Evolutionary conservation across 1,140 invertebrate genomes (phyloP).

Genomic region (Halesus radiatus): DNA sequence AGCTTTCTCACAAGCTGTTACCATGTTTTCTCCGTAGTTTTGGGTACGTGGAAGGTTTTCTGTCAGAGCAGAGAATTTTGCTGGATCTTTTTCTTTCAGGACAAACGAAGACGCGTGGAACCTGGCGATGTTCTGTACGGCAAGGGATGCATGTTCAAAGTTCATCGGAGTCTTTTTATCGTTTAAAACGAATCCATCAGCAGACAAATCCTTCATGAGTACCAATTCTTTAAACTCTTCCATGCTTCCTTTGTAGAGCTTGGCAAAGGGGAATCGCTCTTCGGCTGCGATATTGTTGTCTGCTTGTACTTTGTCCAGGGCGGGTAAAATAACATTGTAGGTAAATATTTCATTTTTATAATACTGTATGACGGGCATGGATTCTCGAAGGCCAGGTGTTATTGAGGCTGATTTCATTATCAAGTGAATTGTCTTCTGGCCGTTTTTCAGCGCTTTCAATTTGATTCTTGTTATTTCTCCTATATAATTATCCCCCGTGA

Average conservation of each 20-base stretch:
- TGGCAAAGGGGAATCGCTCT: slow-evolving; percentile 8
- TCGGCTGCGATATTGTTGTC: background rate
- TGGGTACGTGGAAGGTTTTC: background rate
- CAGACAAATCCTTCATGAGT: slow-evolving; percentile 70
- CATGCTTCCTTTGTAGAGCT: slow-evolving; percentile 13
- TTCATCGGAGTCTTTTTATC: slow-evolving; percentile 69
- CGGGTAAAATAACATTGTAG: background rate
- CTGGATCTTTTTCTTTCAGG: slow-evolving; percentile 26
- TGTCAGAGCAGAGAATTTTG: slow-evolving; percentile 18
- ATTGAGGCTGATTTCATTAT: slow-evolving; percentile 2
- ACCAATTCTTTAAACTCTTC: slow-evolving; percentile 63
- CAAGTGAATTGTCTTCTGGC: background rate
- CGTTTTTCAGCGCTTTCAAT: background rate
- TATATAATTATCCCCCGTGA: slow-evolving; percentile 16
- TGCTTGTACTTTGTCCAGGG: background rate
- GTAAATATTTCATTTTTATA: slow-evolving; percentile 1
- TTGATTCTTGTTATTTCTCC: slow-evolving; percentile 8
- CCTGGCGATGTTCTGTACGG: slow-evolving; percentile 69
- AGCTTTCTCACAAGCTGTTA: background rate
- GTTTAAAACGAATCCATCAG: slow-evolving; percentile 69
- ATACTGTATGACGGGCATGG: background rate
- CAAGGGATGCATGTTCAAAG: slow-evolving; percentile 64
- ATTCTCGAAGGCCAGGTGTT: background rate
- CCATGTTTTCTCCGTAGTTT: slow-evolving; percentile 30
- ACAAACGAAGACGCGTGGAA: slow-evolving; percentile 67